phyloP scores from a whole-genome alignment of 2,888 invertebrate genomes.

The Subacronicta megacephala region DNA sequence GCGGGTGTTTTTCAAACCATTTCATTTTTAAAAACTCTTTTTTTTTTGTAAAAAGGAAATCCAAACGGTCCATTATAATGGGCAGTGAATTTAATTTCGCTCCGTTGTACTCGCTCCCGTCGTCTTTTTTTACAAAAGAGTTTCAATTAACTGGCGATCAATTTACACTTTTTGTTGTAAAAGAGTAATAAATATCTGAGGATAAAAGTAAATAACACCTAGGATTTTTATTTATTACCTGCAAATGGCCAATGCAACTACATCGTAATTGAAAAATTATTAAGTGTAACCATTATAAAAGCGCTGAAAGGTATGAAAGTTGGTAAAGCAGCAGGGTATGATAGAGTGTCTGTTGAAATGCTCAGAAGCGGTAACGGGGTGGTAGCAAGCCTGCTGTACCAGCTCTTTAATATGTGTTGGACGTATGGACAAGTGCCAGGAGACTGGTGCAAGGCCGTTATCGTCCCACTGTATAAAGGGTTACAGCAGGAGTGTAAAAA shows the following conservation, averaged over 20 bases:
- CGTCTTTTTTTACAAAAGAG: conserved; percentile 15
- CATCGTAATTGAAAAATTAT: too few species aligned
- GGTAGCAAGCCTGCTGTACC: too few species aligned
- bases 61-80: conserved; percentile 12
- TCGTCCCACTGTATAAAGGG: too few species aligned
- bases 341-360: too few species aligned
- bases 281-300: too few species aligned
- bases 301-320: too few species aligned
- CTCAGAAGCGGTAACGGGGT: too few species aligned
- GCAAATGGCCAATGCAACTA: background rate
- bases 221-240: background rate
- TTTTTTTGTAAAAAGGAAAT: conserved; percentile 19
- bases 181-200: conserved; percentile 6
- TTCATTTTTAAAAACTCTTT: conserved; percentile 7
- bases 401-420: too few species aligned
- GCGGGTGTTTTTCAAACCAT: conserved; percentile 1
- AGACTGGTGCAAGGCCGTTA: too few species aligned
- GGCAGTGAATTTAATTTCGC: conserved; percentile 32
- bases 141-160: conserved; percentile 19
- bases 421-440: too few species aligned
- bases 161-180: conserved; percentile 12
- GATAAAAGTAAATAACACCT: conserved; percentile 5
- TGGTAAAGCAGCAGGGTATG: too few species aligned
- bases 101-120: conserved; percentile 25
- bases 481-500: too few species aligned